A percentile compares a stretch with the other conserved stretches of the same genome.
Conservation (phyloP, 2,113 vertebrate genomes). For the Macrotis lagotis region DNA sequence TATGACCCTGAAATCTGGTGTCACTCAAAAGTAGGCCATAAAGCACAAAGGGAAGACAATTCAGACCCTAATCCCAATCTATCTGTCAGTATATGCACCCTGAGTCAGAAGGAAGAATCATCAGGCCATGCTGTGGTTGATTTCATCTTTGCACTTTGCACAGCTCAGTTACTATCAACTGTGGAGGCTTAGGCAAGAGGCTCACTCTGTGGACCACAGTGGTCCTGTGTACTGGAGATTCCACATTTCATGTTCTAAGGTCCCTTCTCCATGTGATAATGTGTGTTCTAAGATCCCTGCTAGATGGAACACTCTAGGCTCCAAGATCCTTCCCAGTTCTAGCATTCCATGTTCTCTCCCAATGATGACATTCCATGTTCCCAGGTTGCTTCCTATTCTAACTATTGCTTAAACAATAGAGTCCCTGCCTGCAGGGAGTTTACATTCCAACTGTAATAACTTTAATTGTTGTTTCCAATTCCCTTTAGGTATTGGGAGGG, state of each 20-base stretch:
- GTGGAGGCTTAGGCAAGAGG: neutral
- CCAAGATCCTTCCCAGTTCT: no score
- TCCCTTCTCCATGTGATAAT: neutral
- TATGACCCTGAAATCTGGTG: no score
- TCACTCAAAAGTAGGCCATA: neutral
- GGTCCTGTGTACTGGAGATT: neutral
- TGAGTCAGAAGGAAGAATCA: neutral
- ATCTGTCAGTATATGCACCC: neutral
- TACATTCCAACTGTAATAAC: neutral
- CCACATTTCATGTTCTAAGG: neutral
- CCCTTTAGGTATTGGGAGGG: constrained; percentile 61
- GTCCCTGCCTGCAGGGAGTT: neutral
- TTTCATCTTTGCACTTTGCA: neutral
- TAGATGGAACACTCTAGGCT: no score
- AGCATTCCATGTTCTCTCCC: no score
- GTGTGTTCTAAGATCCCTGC: neutral
- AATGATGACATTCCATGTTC: no score
- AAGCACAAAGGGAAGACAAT: no score
- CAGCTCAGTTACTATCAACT: neutral
- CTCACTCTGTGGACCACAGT: neutral
- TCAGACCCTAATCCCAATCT: no score
- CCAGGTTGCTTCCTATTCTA: neutral
- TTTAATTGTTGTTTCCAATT: constrained; percentile 50
- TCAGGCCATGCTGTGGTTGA: neutral
- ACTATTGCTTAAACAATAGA: neutral